These are phyloP conservation scores for Synanthedon vespiformis DNA, from an alignment of 2,888 invertebrate species.

Conservation along the genomic window DNA sequence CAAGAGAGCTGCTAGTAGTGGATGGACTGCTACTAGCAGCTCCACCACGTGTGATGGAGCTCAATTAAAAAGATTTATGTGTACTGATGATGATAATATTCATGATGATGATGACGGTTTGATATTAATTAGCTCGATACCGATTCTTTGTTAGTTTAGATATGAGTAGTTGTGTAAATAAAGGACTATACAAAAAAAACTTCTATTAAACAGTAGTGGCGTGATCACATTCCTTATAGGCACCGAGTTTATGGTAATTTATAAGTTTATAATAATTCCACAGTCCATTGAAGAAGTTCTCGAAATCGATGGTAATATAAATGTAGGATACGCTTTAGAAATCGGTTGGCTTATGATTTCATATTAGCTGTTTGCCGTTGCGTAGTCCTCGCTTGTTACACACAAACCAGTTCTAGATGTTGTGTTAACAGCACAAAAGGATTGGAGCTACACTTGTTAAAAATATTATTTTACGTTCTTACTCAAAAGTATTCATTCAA, in stretches of 20 bases:
- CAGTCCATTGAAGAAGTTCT: background rate
- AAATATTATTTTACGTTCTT: no score
- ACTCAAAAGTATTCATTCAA: no score
- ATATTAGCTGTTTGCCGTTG: conserved; percentile 21
- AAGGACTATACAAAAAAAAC: conserved; percentile 3
- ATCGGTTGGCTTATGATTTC: conserved; percentile 23
- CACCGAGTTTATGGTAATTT: conserved; percentile 8
- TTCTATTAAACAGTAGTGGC: conserved; percentile 12
- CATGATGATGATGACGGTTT: no score
- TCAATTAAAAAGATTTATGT: no score
- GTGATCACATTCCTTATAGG: conserved; percentile 23
- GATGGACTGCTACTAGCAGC: no score
- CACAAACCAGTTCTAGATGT: conserved; percentile 30
- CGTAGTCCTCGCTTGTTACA: conserved; percentile 18
- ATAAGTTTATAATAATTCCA: background rate
- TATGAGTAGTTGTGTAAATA: no score
- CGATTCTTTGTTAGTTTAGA: no score
- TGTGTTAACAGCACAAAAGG: conserved; percentile 19
- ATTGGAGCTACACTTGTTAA: background rate
- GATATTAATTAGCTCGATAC: no score
- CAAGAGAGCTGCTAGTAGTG: no score
- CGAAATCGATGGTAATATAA: conserved; percentile 5
- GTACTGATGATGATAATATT: no score
- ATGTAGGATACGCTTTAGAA: conserved; percentile 12
- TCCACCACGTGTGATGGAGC: no score